Evolutionary conservation across 1,140 invertebrate genomes (phyloP).

Genomic region (Bombus sibiricus): DNA sequence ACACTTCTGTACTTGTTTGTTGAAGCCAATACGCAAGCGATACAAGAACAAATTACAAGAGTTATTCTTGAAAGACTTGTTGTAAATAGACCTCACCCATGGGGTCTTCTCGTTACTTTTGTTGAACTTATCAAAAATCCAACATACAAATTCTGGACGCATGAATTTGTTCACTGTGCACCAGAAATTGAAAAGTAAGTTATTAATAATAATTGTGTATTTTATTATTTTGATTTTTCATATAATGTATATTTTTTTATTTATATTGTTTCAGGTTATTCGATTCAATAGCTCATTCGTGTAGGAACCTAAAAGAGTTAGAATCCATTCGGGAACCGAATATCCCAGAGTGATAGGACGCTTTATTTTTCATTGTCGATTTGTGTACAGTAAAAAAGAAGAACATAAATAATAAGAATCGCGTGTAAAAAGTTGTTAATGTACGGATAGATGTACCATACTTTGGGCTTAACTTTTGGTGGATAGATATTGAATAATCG

Average conservation of each 20-base stretch:
- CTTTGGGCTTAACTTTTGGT: conserved; percentile 69
- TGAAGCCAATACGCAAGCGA: conserved; percentile 98
- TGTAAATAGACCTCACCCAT: conserved; percentile 99
- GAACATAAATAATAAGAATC: conserved; percentile 70
- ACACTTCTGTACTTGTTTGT: conserved; percentile 98
- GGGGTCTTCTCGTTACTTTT: conserved; percentile 99
- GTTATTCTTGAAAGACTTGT: conserved; percentile 98
- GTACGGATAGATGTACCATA: conserved; percentile 79
- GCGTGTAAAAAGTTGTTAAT: conserved; percentile 82
- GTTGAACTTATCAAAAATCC: conserved; percentile 99
- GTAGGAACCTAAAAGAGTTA: conserved; percentile 92
- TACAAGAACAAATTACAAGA: conserved; percentile 95
- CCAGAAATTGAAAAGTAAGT: conserved; percentile 99
- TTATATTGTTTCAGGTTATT: conserved; percentile 88
- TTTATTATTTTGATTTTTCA: background rate
- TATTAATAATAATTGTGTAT: background rate
- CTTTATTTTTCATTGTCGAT: conserved; percentile 73
- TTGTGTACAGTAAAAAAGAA: conserved; percentile 80
- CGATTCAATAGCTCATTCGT: conserved; percentile 96
- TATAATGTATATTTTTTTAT: conserved; percentile 14
- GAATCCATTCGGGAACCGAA: conserved; percentile 84
- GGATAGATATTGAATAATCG: conserved; percentile 62
- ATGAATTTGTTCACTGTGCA: conserved; percentile 99
- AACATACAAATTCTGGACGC: conserved; percentile 99
- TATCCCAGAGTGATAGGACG: conserved; percentile 84